Conservation (phyloP, 2,797 vertebrate genomes). For the Eidolon dupreanum region DNA sequence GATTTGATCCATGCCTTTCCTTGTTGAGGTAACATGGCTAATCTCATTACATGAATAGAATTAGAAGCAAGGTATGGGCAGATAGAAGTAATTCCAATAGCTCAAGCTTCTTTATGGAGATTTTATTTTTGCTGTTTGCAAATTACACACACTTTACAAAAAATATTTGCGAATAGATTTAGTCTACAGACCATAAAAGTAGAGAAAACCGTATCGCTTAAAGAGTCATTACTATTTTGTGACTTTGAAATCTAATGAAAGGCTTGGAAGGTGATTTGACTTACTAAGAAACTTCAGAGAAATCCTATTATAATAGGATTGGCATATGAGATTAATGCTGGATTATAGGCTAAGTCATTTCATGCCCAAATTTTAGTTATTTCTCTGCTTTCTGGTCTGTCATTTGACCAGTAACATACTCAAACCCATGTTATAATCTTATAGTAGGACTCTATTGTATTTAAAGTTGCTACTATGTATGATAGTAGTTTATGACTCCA, state of each 20-base stretch:
- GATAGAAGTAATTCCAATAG: not conserved
- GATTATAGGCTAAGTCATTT: slow-evolving; percentile 38
- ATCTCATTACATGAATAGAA: slow-evolving; percentile 58
- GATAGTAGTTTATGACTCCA: not conserved
- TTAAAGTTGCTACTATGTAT: not conserved
- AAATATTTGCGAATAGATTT: not conserved
- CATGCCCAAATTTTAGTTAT: slow-evolving; percentile 39
- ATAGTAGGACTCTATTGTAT: not conserved
- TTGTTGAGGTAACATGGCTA: slow-evolving; percentile 38
- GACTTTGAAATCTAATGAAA: not conserved
- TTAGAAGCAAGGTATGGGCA: slow-evolving; percentile 28
- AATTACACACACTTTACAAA: not conserved
- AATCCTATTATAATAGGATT: slow-evolving; percentile 35
- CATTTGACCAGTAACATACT: not conserved
- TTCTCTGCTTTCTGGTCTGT: slow-evolving; percentile 21
- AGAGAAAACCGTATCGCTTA: not conserved
- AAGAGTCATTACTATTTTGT: not conserved
- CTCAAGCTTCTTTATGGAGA: slow-evolving; percentile 8
- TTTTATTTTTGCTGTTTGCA: slow-evolving; percentile 27
- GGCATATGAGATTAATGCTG: slow-evolving; percentile 49
- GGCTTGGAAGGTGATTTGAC: slow-evolving; percentile 3
- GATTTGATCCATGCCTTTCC: slow-evolving; percentile 5
- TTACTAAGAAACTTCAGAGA: slow-evolving; percentile 57
- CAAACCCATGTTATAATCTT: not conserved
- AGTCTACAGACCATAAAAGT: not conserved